phyloP scores from a whole-genome alignment of 2,113 vertebrate genomes.

The Mola mola region DNA sequence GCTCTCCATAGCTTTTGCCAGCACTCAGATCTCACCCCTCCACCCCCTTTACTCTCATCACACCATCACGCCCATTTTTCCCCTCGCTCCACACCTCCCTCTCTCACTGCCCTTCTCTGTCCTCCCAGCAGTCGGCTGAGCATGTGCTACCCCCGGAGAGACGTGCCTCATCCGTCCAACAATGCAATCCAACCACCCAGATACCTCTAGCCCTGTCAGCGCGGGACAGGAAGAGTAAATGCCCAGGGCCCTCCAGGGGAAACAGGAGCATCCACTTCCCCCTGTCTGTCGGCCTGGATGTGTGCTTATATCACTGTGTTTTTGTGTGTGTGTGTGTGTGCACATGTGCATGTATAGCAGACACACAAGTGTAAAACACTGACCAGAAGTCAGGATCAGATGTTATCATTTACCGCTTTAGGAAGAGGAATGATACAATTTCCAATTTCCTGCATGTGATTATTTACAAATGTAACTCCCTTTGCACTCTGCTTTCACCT shows the following conservation, averaged over 20 bases:
- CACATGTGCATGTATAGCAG: not conserved
- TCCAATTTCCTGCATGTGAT: constrained; percentile 68
- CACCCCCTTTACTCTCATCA: constrained; percentile 10
- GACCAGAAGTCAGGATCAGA: constrained; percentile 58
- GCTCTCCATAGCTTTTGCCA: constrained; percentile 22
- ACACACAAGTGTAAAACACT: constrained; percentile 22
- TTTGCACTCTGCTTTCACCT: constrained; percentile 34
- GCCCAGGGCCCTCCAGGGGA: constrained; percentile 38
- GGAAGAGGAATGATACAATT: constrained; percentile 57
- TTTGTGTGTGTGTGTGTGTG: not conserved
- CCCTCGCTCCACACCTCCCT: not conserved
- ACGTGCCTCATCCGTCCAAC: constrained; percentile 42
- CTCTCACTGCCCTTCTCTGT: constrained; percentile 41
- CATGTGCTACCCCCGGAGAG: constrained; percentile 42
- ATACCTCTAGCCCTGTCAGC: constrained; percentile 61
- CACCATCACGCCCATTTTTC: constrained; percentile 22
- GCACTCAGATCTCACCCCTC: constrained; percentile 26
- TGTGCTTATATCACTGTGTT: not conserved
- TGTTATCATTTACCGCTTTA: constrained; percentile 55
- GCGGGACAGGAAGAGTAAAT: constrained; percentile 63
- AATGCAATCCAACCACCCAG: constrained; percentile 36
- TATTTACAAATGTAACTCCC: constrained; percentile 49
- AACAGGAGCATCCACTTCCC: constrained; percentile 59
- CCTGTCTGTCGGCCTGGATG: constrained; percentile 22
- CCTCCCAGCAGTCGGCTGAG: constrained; percentile 43